Evolutionary conservation across 1,140 invertebrate genomes (phyloP), one percentile per base, ranked within the genome.

Genomic region (Cotesia chilonis): DNA sequence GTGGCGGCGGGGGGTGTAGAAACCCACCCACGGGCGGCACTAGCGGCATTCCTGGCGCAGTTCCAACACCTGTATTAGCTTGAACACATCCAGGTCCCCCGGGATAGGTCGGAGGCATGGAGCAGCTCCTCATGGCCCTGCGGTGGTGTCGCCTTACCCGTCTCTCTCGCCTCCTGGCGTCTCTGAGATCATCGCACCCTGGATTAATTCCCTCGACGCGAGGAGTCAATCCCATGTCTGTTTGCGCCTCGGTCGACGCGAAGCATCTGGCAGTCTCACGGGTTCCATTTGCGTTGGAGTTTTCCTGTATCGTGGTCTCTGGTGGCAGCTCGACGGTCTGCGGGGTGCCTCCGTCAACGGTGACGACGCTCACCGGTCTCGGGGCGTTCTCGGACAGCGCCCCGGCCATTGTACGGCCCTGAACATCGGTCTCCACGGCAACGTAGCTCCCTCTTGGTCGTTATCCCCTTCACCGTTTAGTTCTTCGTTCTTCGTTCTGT

Each of bases 201-300:
- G 38, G 71, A 9, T 51, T n/a, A 47, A 28, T 10, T 9, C 74
- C 72, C 9, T 52, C 41, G 4, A 70, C 12, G 14, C 72, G 59
- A 47, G 41, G 41, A 47, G 41, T 47, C n/a, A 65, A 54, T 12
- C 63, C 65, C 28, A 68, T 73, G 73, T 87, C 85, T 55, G 85
- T 87, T 65, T 87, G 85, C 5, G 85, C 85, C 69, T 87, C 85
- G 5, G 85, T 85, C 54, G 84, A 86, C 20, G 80, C 82, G 73
- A 83, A 86, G 3, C 81, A 86, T 1, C 82, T 74, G 1, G 36
- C 68, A 52, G 55, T 35, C 47, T 75, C 73, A 5, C 75, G 71
- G 1, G 52, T 17, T 38, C 77, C 73, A 10, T 47, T 47, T 2
- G 5, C 10, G 41, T 10, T 47, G 41, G 64, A 76, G 54, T 6